These are phyloP conservation scores for Tuberolachnus salignus DNA, from an alignment of 2,888 invertebrate genomes.

Conservation along the genomic window DNA sequence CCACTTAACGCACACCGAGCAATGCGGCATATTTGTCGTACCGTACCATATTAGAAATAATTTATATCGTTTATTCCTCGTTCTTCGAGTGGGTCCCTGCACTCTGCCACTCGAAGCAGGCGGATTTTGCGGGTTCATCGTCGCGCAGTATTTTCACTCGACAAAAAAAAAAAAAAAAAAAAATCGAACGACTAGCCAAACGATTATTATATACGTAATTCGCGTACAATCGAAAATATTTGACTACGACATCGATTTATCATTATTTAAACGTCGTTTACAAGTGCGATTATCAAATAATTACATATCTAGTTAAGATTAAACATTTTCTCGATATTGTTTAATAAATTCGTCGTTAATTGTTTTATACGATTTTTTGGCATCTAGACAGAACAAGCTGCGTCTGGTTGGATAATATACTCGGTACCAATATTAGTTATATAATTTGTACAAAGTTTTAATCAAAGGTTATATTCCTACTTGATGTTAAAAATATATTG, in stretches of 20 bases:
- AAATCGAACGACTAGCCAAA: not conserved
- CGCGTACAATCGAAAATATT: too few relatives aligned
- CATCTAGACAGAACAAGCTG: too few relatives aligned
- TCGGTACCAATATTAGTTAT: too few relatives aligned
- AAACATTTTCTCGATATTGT: not conserved
- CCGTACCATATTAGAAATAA: constrained; percentile 17
- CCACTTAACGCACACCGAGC: not conserved
- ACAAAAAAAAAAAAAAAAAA: too few relatives aligned
- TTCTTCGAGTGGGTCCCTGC: not conserved
- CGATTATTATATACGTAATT: constrained; percentile 19
- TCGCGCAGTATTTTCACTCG: not conserved
- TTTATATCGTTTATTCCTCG: constrained; percentile 23
- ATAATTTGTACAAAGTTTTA: too few relatives aligned
- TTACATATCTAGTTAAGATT: not conserved
- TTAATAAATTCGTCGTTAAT: too few relatives aligned
- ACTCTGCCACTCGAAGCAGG: too few relatives aligned
- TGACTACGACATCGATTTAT: too few relatives aligned
- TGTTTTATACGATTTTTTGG: too few relatives aligned
- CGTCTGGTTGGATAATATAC: too few relatives aligned
- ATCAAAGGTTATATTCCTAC: too few relatives aligned
- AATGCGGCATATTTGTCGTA: not conserved
- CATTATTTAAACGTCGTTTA: not conserved
- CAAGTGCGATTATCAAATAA: not conserved
- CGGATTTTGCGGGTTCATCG: not conserved
- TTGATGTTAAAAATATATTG: too few relatives aligned